Conservation (phyloP, 2,113 vertebrate genomes). For the Cottus gobio region DNA sequence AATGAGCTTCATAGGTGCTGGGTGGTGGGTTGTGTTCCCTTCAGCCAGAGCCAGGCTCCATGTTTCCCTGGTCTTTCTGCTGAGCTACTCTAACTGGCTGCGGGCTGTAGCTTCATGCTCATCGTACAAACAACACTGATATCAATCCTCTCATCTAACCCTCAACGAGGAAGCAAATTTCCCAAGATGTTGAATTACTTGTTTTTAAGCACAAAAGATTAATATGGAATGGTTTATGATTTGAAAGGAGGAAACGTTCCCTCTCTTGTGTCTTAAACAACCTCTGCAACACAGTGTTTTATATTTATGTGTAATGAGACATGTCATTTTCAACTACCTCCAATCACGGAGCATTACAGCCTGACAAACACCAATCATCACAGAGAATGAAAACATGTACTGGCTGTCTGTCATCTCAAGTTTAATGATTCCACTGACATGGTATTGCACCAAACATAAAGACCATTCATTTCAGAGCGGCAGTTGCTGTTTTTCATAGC, state of each 20-base stretch:
- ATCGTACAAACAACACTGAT: background rate
- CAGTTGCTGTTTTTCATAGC: constrained; percentile 53
- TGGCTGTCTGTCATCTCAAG: constrained; percentile 43
- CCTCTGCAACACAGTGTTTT: constrained; percentile 16
- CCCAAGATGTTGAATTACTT: background rate
- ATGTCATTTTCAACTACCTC: constrained; percentile 49
- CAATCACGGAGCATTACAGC: constrained; percentile 51
- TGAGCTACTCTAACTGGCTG: background rate
- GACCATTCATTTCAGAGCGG: constrained; percentile 45
- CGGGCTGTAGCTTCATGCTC: background rate
- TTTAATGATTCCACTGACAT: constrained; percentile 52
- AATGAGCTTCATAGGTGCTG: background rate
- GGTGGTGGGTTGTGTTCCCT: background rate
- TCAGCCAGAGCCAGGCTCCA: background rate
- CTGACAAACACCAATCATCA: constrained; percentile 40
- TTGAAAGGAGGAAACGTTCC: background rate
- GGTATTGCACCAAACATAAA: constrained; percentile 41
- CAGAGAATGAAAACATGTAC: constrained; percentile 48
- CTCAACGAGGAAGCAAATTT: background rate
- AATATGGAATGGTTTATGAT: background rate
- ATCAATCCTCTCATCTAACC: background rate
- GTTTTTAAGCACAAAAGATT: background rate
- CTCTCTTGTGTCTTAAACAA: background rate
- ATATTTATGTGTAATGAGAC: constrained; percentile 49
- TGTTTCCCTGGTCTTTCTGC: background rate